Conservation (phyloP, 2,888 invertebrate species). For the Hydraecia micacea region DNA sequence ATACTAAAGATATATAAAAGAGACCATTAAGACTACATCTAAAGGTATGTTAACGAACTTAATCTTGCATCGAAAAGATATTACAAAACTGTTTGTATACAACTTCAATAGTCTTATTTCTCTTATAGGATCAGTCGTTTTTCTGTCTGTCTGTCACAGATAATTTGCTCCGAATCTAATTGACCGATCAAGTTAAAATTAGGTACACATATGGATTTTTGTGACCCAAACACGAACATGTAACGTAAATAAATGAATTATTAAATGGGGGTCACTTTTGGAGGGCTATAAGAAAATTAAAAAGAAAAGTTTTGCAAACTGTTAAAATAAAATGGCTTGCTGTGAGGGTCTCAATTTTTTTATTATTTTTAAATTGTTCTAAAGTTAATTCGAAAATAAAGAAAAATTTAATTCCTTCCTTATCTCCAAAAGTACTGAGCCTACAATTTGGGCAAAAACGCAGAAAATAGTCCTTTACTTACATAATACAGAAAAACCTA, state of each 20-base stretch:
- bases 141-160: neutral
- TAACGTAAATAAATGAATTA: neutral
- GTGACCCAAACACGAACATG: neutral
- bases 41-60: conserved; percentile 14
- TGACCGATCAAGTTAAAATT: neutral
- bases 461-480: neutral
- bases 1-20: conserved; percentile 25
- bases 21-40: conserved; percentile 20
- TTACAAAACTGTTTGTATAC: conserved; percentile 7
- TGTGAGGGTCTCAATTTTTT: too few relatives aligned
- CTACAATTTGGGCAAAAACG: neutral
- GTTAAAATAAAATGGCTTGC: too few relatives aligned
- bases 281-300: neutral
- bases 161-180: neutral
- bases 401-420: neutral
- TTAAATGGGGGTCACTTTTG: neutral
- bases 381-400: neutral
- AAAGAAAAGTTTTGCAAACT: neutral
- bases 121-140: neutral
- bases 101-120: conserved; percentile 6
- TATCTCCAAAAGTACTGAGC: too few relatives aligned
- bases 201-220: neutral
- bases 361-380: neutral
- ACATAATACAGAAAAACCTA: neutral
- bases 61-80: conserved; percentile 17